Evolutionary conservation across 2,888 invertebrate species (phyloP).

Genomic region (Tromatobia lineatoria): DNA sequence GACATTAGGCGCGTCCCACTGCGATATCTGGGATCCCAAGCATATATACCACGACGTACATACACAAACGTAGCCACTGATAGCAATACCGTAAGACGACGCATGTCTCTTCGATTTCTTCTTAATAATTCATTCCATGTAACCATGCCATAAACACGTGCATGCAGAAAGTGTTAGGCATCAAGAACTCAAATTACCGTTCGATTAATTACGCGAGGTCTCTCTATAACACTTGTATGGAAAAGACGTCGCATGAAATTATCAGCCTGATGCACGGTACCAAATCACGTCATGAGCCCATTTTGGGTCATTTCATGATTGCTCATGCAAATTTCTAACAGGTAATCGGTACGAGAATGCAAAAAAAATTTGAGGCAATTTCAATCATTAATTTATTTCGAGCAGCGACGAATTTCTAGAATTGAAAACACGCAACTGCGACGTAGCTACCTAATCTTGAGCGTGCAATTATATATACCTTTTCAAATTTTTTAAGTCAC

Average conservation of each 20-base stretch:
- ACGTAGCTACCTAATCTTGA: no score
- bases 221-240: background rate
- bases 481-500: no score
- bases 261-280: background rate
- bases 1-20: conserved; percentile 72
- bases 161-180: background rate
- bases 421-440: no score
- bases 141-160: conserved; percentile 14
- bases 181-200: conserved; percentile 48
- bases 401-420: no score
- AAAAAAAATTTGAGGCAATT: background rate
- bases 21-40: conserved; percentile 35
- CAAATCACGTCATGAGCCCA: background rate
- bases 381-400: background rate
- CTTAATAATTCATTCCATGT: conserved; percentile 42
- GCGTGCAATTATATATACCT: no score
- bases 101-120: conserved; percentile 18
- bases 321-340: background rate
- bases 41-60: conserved; percentile 4
- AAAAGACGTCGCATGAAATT: background rate
- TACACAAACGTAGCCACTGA: background rate
- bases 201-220: conserved; percentile 38
- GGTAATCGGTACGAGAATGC: background rate
- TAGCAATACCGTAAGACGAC: conserved; percentile 33
- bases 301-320: background rate